These are phyloP conservation scores for Brachionus koreanus DNA, from an alignment of 1,140 invertebrate genomes.

Conservation along the genomic window DNA sequence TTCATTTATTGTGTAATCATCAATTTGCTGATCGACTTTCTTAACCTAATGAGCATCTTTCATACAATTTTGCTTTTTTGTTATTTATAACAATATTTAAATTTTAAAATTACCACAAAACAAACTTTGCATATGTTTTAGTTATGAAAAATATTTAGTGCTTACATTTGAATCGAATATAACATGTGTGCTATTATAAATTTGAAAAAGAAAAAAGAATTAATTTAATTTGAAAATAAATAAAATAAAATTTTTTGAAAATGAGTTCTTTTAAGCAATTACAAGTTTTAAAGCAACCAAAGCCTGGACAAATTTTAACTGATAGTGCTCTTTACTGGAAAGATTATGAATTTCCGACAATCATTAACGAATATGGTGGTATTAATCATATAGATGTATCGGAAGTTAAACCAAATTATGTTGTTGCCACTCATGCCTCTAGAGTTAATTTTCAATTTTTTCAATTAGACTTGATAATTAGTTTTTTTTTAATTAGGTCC, in stretches of 20 bases:
- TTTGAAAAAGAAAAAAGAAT: slow-evolving; percentile 10
- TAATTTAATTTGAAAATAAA: background rate
- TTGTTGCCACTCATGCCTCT: slow-evolving; percentile 83
- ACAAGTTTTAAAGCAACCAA: slow-evolving; percentile 46
- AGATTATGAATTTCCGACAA: slow-evolving; percentile 71
- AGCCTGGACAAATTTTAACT: slow-evolving; percentile 60
- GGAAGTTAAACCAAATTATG: slow-evolving; percentile 76
- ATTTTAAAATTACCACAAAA: too few species aligned
- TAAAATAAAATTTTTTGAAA: background rate
- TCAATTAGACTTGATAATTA: background rate
- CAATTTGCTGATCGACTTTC: too few species aligned
- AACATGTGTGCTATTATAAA: background rate
- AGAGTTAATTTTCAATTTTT: slow-evolving; percentile 62
- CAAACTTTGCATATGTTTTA: slow-evolving; percentile 30
- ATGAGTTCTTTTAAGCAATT: slow-evolving; percentile 41
- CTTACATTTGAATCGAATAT: background rate
- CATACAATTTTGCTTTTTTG: too few species aligned
- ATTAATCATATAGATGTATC: slow-evolving; percentile 87
- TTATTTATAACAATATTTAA: too few species aligned
- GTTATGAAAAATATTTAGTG: background rate
- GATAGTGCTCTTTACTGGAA: slow-evolving; percentile 79
- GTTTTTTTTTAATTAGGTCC: slow-evolving; percentile 59
- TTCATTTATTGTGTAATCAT: too few species aligned
- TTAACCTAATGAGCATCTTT: too few species aligned
- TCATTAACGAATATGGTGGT: slow-evolving; percentile 83